A percentile compares a stretch with the other conserved stretches of the same genome.
Conservation (phyloP, 2,797 vertebrate species). For the Pagetopsis macropterus region DNA sequence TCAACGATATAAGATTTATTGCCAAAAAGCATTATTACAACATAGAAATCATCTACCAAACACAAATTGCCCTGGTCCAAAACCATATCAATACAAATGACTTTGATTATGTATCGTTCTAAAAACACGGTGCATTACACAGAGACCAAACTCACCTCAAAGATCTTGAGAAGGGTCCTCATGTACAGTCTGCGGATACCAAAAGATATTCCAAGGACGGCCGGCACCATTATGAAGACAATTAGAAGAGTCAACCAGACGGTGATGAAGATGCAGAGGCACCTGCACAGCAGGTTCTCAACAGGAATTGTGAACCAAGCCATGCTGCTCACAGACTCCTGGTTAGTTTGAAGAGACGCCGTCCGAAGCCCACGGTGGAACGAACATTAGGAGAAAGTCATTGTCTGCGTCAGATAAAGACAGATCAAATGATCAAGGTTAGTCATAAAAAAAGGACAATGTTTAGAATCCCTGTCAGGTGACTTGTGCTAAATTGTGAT, state of each 20-base stretch:
- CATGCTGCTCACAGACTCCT: slow-evolving; percentile 58
- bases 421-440: slow-evolving; percentile 18
- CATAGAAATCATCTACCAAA: no score
- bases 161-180: slow-evolving; percentile 90
- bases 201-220: slow-evolving; percentile 91
- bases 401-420: slow-evolving; percentile 6
- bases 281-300: slow-evolving; percentile 88
- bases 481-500: not conserved
- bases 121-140: not conserved
- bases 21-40: no score
- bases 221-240: slow-evolving; percentile 90
- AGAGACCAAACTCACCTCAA: slow-evolving; percentile 83
- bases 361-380: slow-evolving; percentile 48
- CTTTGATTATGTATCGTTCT: not conserved
- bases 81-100: not conserved
- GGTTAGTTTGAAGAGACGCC: not conserved
- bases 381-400: slow-evolving; percentile 4
- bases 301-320: slow-evolving; percentile 77
- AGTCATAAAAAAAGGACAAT: not conserved
- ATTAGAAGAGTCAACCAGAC: slow-evolving; percentile 90
- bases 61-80: not conserved
- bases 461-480: not conserved
- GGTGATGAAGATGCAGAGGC: slow-evolving; percentile 88
- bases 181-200: slow-evolving; percentile 91
- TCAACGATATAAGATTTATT: no score